These are phyloP conservation scores for Cisticola juncidis DNA, from an alignment of 2,113 vertebrate species.

Conservation along the genomic window DNA sequence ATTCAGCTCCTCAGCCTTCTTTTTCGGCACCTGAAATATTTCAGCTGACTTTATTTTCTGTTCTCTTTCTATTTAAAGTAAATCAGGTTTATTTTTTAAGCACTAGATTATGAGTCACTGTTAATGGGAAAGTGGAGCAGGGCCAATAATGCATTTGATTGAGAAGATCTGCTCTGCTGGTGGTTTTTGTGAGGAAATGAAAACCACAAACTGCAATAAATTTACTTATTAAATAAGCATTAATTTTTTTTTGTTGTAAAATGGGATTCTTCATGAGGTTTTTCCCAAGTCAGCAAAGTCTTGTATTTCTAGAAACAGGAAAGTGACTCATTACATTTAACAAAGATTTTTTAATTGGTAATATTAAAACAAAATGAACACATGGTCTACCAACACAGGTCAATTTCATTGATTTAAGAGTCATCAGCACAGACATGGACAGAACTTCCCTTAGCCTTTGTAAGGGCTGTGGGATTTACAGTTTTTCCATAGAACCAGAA, in stretches of 20 bases:
- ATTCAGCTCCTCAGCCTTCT: background rate
- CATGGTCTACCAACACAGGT: background rate
- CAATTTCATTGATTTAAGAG: background rate
- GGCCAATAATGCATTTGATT: background rate
- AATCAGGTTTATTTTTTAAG: background rate
- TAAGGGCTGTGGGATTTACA: background rate
- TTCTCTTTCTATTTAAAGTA: conserved; percentile 6
- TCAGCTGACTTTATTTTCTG: background rate
- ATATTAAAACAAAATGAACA: background rate
- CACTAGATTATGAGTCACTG: background rate
- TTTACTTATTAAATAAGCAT: conserved; percentile 12
- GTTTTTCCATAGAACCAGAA: background rate
- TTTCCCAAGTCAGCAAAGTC: background rate
- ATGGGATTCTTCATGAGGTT: background rate
- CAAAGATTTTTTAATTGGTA: background rate
- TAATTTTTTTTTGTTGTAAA: background rate
- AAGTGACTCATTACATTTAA: background rate
- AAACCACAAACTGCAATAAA: conserved; percentile 11
- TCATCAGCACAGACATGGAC: background rate
- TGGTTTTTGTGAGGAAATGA: background rate
- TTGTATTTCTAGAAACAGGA: background rate
- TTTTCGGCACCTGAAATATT: conserved; percentile 5
- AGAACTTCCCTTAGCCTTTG: background rate
- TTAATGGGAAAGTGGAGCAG: conserved; percentile 11
- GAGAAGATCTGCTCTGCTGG: background rate